These are phyloP conservation scores for Zoanthus solanderi DNA, from an alignment of 92 coral and sea anemone species.

Conservation along the genomic window DNA sequence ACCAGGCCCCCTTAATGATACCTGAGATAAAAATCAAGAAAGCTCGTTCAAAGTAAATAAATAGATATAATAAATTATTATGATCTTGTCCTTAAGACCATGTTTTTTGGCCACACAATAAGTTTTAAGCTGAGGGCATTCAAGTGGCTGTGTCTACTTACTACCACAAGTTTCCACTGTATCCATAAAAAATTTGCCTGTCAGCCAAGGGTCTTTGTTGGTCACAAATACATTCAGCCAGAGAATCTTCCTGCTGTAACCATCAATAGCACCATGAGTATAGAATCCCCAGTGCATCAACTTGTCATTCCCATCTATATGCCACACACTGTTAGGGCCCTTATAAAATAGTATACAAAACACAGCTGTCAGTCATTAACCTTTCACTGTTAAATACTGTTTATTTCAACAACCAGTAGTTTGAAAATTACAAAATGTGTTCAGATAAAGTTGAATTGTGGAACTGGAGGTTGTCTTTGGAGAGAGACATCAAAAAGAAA, in stretches of 20 bases:
- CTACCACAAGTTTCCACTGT: conserved; percentile 6
- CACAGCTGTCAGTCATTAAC: conserved; percentile 8
- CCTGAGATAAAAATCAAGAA: conserved; percentile 3
- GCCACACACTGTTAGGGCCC: conserved; percentile 9
- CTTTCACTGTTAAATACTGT: conserved; percentile 3
- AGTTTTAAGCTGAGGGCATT: conserved; percentile 8
- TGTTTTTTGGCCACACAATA: conserved; percentile 1
- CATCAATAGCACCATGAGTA: neutral
- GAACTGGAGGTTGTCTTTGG: conserved; percentile 6
- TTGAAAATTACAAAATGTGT: neutral
- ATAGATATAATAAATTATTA: neutral
- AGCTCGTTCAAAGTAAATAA: conserved; percentile 3
- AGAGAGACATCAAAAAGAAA: conserved; percentile 3
- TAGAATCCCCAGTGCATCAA: conserved; percentile 5
- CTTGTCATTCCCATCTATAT: conserved; percentile 6
- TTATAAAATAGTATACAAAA: neutral
- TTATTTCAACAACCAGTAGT: neutral
- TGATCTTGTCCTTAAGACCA: conserved; percentile 8
- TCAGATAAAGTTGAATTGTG: conserved; percentile 6
- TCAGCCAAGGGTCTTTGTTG: conserved; percentile 6
- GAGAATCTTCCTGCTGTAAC: conserved; percentile 2
- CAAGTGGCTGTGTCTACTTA: conserved; percentile 6
- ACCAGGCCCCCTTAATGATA: conserved; percentile 9
- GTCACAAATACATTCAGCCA: conserved; percentile 8
- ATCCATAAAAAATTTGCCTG: neutral